phyloP scores from a whole-genome alignment of 2,113 vertebrate species.

The Empidonax traillii region DNA sequence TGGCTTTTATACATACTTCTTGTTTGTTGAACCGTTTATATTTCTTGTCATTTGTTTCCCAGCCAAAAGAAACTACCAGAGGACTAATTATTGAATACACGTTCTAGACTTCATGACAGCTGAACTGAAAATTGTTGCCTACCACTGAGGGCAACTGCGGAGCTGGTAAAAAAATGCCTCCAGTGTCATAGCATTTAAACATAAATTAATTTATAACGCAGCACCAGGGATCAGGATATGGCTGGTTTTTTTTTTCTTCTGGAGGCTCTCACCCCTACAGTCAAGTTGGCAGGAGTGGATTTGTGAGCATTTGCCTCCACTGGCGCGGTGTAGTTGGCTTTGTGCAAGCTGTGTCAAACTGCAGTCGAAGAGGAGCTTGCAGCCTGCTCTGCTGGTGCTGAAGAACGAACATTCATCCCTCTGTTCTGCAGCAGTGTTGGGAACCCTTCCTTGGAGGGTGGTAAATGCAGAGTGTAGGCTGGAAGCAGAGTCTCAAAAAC shows the following conservation, averaged over 20 bases:
- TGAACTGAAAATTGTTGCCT: slow-evolving; percentile 48
- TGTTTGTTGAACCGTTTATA: background rate
- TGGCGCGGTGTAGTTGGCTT: background rate
- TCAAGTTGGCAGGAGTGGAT: background rate
- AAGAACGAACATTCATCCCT: background rate
- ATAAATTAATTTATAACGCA: slow-evolving; percentile 7
- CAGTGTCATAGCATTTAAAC: background rate
- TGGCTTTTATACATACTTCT: background rate
- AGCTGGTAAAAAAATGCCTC: slow-evolving; percentile 35
- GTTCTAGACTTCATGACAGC: slow-evolving; percentile 23
- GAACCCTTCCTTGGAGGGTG: background rate
- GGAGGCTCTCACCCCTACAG: background rate
- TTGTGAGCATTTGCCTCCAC: background rate
- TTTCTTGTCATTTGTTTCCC: slow-evolving; percentile 12
- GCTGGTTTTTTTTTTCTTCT: background rate
- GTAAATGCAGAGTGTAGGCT: background rate
- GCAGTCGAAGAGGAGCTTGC: background rate
- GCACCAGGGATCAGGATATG: background rate
- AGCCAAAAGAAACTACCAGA: slow-evolving; percentile 31
- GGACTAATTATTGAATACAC: slow-evolving; percentile 49
- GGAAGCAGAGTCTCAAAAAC: background rate
- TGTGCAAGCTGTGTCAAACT: background rate
- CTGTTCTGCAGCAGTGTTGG: background rate
- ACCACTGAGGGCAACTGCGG: slow-evolving; percentile 45
- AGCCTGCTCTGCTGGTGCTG: background rate